Evolutionary conservation across 2,888 invertebrate genomes (phyloP), one percentile per base, ranked within the genome.

Genomic region (Macrophya alboannulata): DNA sequence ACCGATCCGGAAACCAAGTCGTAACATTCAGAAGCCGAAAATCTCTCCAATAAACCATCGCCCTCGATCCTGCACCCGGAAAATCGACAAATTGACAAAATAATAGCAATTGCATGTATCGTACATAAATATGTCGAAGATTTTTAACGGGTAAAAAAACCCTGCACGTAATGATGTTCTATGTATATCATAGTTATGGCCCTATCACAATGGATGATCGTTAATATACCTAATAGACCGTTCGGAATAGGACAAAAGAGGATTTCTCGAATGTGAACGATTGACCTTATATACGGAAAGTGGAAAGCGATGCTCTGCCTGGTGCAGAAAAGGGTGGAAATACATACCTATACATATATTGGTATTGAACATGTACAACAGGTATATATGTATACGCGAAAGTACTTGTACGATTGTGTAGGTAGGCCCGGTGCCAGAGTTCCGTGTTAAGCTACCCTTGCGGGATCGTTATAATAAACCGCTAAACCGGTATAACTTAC

Each of bases 391-490:
- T n/a, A n/a, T n/a, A 48, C 48, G 51, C 2, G 43, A 45, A 48
- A 21, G 74, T 74, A 4, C 43, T 43, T 48, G 74, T 21, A 43
- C 9, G 15, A 31, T 40, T 3, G 81, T 62, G 62, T 37, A 37
- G 55, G 59, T 31, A 88, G 91, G 91, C 91, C 88, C 88, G 51
- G 87, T 91, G 91, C 91, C 91, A 91, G 89, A 86, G 88, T 84
- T 85, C 86, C 90, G 87, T 91, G 91, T 91, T 88, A 90, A 90
- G 89, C 89, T 89, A 88, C 85, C 86, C 79, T 83, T 37, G 68
- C 77, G 88, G 83, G 86, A 88, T 89, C 89, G 87, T 90, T 91
- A 91, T 88, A 89, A 91, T 90, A 91, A 91, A 90, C 90, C 88
- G 87, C 88, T 84, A 86, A 31, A 85, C 83, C 82, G 85, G 68